Percentiles rank a stretch among this genome's conserved stretches.
Evolutionary conservation across 2,113 vertebrate species (phyloP).

Genomic region (Tachysurus vachellii): DNA sequence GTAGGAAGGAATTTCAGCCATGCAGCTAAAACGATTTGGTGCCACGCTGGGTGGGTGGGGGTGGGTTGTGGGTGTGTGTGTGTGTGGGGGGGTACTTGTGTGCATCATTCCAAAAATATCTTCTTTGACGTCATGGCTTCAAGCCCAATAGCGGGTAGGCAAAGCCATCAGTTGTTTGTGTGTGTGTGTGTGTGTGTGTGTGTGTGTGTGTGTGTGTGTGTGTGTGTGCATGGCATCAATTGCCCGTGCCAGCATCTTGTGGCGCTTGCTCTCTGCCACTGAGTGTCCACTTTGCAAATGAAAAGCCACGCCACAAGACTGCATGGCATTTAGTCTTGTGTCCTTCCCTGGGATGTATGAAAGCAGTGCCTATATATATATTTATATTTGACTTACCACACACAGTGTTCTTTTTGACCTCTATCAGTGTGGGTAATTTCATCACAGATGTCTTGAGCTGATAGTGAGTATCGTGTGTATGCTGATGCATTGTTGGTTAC

Average conservation of each 20-base stretch:
- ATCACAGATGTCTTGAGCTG: not conserved
- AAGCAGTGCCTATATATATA: constrained; percentile 28
- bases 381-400: constrained; percentile 31
- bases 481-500: constrained; percentile 15
- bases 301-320: constrained; percentile 56
- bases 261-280: constrained; percentile 63
- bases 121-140: constrained; percentile 65
- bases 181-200: constrained; percentile 37
- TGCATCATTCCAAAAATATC: constrained; percentile 67
- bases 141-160: constrained; percentile 54
- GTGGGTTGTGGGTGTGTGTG: too few relatives aligned
- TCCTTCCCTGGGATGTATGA: constrained; percentile 25
- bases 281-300: constrained; percentile 61
- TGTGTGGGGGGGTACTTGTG: constrained; percentile 56
- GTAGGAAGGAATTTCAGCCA: constrained; percentile 68
- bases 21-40: constrained; percentile 66
- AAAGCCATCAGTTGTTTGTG: constrained; percentile 30
- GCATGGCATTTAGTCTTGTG: constrained; percentile 50
- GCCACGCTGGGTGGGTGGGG: constrained; percentile 42
- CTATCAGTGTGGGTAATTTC: constrained; percentile 5
- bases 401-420: constrained; percentile 8
- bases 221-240: constrained; percentile 46
- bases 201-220: constrained; percentile 41
- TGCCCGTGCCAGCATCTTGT: constrained; percentile 68
- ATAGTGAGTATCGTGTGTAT: constrained; percentile 51